These are phyloP conservation scores for Drosophila limbata DNA, from an alignment of 2,888 invertebrate genomes.

Conservation along the genomic window DNA sequence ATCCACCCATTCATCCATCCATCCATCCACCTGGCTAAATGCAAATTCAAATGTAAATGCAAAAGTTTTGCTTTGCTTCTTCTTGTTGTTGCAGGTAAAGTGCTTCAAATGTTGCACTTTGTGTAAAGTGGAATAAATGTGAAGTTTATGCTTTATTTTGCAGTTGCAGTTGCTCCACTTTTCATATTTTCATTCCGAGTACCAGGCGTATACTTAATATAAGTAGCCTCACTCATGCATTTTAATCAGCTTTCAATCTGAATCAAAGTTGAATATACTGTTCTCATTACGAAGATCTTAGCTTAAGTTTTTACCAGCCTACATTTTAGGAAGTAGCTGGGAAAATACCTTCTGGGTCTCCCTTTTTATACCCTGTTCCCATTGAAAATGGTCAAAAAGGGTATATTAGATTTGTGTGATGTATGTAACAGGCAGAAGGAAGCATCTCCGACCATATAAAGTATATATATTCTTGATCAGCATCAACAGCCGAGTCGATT, in stretches of 20 bases:
- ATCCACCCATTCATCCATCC: too few relatives aligned
- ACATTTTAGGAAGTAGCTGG: not conserved
- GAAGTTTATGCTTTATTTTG: slow-evolving; percentile 40
- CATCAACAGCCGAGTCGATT: too few relatives aligned
- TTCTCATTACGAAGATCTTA: too few relatives aligned
- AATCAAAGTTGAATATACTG: too few relatives aligned
- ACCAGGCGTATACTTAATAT: not conserved
- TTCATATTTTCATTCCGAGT: not conserved
- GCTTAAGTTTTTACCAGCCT: not conserved
- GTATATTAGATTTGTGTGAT: too few relatives aligned
- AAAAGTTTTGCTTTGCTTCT: not conserved
- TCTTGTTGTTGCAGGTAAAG: slow-evolving; percentile 26
- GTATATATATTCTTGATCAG: too few relatives aligned
- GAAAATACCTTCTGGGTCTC: not conserved
- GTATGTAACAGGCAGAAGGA: too few relatives aligned
- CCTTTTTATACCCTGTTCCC: too few relatives aligned
- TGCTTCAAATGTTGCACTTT: slow-evolving; percentile 56
- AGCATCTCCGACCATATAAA: too few relatives aligned
- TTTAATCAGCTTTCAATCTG: not conserved
- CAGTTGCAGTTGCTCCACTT: slow-evolving; percentile 38
- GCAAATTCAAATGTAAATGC: slow-evolving; percentile 44
- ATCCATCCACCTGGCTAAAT: slow-evolving; percentile 35
- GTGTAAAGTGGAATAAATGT: slow-evolving; percentile 28
- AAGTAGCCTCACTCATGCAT: not conserved
- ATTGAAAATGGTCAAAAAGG: too few relatives aligned